Evolutionary conservation across 2,113 vertebrate species (phyloP).

Genomic region (Philantomba maxwellii): DNA sequence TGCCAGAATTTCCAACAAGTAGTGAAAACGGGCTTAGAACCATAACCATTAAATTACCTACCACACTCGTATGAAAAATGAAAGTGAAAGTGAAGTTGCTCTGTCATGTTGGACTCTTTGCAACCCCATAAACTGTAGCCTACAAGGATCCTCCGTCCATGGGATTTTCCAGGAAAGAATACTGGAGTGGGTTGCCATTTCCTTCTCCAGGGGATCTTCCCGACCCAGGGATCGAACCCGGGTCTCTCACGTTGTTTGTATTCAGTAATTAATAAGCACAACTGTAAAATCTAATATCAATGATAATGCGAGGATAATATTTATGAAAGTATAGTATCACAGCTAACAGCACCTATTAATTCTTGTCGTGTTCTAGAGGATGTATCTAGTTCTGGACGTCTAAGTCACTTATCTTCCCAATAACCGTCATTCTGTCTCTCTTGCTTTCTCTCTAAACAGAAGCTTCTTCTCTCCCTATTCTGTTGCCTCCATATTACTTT

Average conservation of each 20-base stretch:
- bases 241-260: no score
- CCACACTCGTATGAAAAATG: background rate
- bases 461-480: background rate
- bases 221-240: fast-evolving
- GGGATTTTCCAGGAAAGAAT: no score
- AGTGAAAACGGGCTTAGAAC: background rate
- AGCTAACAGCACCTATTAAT: background rate
- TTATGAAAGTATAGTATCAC: background rate
- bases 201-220: no score
- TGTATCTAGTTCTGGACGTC: background rate
- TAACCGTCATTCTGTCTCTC: no score
- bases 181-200: no score
- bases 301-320: background rate
- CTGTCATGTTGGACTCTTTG: no score
- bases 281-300: background rate
- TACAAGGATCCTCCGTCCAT: no score
- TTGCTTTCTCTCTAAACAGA: background rate
- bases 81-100: no score
- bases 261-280: background rate
- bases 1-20: background rate
- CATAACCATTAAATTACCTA: background rate
- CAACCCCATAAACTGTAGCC: no score
- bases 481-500: background rate
- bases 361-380: background rate
- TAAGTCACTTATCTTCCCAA: background rate